phyloP scores from a whole-genome alignment of 2,888 invertebrate species.

The Mystacides longicornis region DNA sequence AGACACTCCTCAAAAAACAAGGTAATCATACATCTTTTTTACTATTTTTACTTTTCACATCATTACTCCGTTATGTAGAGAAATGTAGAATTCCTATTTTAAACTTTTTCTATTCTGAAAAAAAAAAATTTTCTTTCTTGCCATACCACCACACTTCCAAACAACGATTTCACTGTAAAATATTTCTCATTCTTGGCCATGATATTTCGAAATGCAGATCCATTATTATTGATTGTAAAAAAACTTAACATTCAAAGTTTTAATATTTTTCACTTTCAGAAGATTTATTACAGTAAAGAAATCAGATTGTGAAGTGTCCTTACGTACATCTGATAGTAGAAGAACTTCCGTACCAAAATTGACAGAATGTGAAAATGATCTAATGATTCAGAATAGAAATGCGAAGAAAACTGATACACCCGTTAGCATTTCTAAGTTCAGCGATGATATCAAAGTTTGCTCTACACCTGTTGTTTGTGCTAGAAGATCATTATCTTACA shows the following conservation, averaged over 20 bases:
- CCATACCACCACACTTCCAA: no score
- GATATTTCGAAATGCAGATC: no score
- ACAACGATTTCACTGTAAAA: no score
- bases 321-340: neutral
- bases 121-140: no score
- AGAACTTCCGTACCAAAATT: neutral
- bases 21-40: no score
- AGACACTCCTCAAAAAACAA: conserved; percentile 41
- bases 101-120: no score
- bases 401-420: conserved; percentile 30
- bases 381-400: neutral
- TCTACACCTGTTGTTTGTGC: conserved; percentile 38
- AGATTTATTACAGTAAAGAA: neutral
- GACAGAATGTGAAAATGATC: neutral
- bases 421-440: conserved; percentile 38
- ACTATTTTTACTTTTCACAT: no score
- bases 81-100: no score
- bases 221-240: no score
- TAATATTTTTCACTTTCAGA: neutral
- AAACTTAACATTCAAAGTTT: no score
- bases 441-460: conserved; percentile 37
- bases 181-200: no score
- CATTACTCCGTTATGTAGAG: no score
- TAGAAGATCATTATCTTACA: conserved; percentile 39
- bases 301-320: neutral